phyloP scores from a whole-genome alignment of 2,888 invertebrate species.

The Sarcophaga variegata region DNA sequence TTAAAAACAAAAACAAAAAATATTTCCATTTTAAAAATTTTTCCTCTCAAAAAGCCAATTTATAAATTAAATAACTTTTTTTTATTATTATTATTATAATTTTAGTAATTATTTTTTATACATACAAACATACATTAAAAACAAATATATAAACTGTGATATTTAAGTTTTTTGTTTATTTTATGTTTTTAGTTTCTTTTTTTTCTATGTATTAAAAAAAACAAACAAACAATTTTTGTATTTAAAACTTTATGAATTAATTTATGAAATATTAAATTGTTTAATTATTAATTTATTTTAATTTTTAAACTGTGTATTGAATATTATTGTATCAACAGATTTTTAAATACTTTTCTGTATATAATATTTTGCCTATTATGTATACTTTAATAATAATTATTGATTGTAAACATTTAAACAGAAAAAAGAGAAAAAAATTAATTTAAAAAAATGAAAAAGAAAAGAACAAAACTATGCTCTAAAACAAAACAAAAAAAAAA shows the following conservation, averaged over 20 bases:
- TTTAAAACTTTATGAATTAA: slow-evolving; percentile 19
- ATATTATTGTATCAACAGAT: too few relatives aligned
- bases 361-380: too few relatives aligned
- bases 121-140: slow-evolving; percentile 64
- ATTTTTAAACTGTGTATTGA: too few relatives aligned
- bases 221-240: slow-evolving; percentile 5
- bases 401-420: neutral
- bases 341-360: too few relatives aligned
- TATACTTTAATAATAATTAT: too few relatives aligned
- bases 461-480: slow-evolving; percentile 25
- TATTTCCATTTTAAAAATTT: neutral
- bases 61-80: neutral
- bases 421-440: slow-evolving; percentile 31
- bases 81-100: slow-evolving; percentile 36
- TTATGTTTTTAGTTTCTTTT: slow-evolving; percentile 46
- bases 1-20: slow-evolving; percentile 9
- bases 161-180: slow-evolving; percentile 80
- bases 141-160: slow-evolving; percentile 77
- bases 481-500: slow-evolving; percentile 4
- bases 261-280: slow-evolving; percentile 37
- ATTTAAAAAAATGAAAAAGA: slow-evolving; percentile 24
- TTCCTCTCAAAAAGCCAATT: slow-evolving; percentile 43
- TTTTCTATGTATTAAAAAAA: slow-evolving; percentile 12
- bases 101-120: slow-evolving; percentile 64
- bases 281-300: slow-evolving; percentile 39